Evolutionary conservation across 2,797 vertebrate genomes (phyloP), one percentile per base, ranked within the genome.

Genomic region (Melanotaenia maccullochi): DNA sequence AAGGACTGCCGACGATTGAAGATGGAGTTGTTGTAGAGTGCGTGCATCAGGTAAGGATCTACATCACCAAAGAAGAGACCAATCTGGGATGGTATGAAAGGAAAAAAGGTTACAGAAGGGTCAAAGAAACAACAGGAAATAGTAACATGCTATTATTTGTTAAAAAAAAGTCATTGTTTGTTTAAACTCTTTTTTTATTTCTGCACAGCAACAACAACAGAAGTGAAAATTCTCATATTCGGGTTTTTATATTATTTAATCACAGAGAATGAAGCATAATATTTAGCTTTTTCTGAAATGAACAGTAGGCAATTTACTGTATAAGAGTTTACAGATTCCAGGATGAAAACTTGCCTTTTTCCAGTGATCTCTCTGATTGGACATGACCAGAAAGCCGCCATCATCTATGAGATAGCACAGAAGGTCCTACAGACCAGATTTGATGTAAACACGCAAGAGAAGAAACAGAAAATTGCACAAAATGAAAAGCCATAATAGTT

Each of bases 31-130:
- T 98, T 99, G 91, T 96, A 99, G 72, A 99, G 96, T 0, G 98
- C 97, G 0, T 97, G 93, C 98, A 99, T 99, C 83, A 99, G 89
- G 83, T 96, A 96, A 51, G 97, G 95, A 5, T 99, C 97, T 75
- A 99, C 97, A 16, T 99, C 97, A 0, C 98, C 98, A 69, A 99
- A 99, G 92, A 99, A 99, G 87, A 96, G 95, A 47, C 98, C 98
- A 40, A 98, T 96, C 98, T 99, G 89, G 7, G 12, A 69, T 0
- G n/a, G 20, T 65, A 24, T 9, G 5, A 56, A 47, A 57, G 9
- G 4, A 65, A 25, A 42, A 54, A 18, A 30, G 60, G 38, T 14
- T 3, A 51, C 3, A 38, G 13, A 35, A 24, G 55, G 16, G 16
- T 12, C n/a, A 42, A 33, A 12, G 36, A 36, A 67, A 22, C 4